Evolutionary conservation across 2,888 invertebrate species (phyloP), one percentile per base, ranked within the genome.

Genomic region (Sminthurinus aureus): DNA sequence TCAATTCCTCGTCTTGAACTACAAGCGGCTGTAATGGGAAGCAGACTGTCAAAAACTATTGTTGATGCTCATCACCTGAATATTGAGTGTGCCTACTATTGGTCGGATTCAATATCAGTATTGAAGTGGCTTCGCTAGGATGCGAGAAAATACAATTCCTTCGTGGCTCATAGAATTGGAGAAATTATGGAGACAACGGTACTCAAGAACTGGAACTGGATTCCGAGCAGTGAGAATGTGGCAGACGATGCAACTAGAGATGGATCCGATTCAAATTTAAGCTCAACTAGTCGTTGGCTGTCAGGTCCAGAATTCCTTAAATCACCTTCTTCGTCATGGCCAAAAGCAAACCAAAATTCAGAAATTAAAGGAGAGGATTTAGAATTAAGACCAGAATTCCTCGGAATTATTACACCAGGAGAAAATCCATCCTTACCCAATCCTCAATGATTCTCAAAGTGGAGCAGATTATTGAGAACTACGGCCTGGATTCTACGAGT

Each of bases 91-190:
- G 13, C 18, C 0, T 38, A 82, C 66, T 82, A 83, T 24, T 87
- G 87, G 87, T 80, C 78, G 0, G 88, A 87, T 26, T 86, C 85
- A 0, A 69, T 66, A 12, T 86, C 85, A 4, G 85, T 87, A 0
- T 74, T 87, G 0, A 71, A 81, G 18, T 87, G 88, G 87, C 18
- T 87, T 0, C 24, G 82, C n/a, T 78, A 81, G 11, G 83, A 85
- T 6, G 74, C 85, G 0, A n/a, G 85, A 0, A 22, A 79, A 15
- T 87, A 81, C 51, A 82, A 85, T 13, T 74, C 74, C 0, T 88
- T 86, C 73, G 86, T 87, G 12, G 82, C 83, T 11, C 79, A 86
- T 24, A 74, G 87, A 13, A 58, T 88, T 22, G 86, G 85, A 15
- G 87, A 88, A 64, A 87, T 88, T 15, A 51, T 80, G 24, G 87